Percentiles rank a stretch among this genome's conserved stretches.
phyloP scores from a whole-genome alignment of 2,888 invertebrate species.

The Gortyna flavago region DNA sequence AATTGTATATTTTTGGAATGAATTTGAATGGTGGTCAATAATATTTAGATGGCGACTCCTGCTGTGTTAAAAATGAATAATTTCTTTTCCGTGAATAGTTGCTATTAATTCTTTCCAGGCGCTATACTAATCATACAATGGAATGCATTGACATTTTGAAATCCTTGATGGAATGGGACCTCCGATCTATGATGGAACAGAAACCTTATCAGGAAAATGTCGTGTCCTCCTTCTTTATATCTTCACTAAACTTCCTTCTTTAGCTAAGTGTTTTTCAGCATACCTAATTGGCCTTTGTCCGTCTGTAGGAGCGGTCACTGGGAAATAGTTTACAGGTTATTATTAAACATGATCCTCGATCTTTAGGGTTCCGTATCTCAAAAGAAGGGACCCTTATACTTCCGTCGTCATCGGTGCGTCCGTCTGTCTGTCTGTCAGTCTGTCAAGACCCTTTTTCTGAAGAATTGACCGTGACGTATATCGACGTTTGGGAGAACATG shows the following conservation, averaged over 20 bases:
- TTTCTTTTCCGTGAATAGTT: background rate
- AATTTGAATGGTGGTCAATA: background rate
- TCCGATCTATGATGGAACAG: background rate
- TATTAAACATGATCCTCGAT: background rate
- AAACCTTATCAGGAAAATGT: background rate
- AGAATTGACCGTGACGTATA: too few relatives aligned
- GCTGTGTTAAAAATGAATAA: background rate
- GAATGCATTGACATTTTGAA: too few relatives aligned
- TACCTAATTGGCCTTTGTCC: background rate
- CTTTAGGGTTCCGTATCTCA: background rate
- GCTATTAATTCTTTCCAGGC: background rate
- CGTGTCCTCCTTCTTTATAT: background rate
- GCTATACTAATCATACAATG: background rate
- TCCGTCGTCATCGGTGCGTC: too few relatives aligned
- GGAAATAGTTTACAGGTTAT: background rate
- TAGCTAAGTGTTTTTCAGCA: background rate
- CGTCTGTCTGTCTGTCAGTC: too few relatives aligned
- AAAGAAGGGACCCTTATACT: too few relatives aligned
- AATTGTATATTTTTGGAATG: background rate
- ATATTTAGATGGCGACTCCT: background rate
- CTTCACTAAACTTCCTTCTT: background rate
- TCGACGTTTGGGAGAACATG: background rate
- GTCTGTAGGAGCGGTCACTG: too few relatives aligned
- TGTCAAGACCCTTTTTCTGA: too few relatives aligned
- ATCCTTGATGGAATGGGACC: background rate